A percentile compares a stretch with the other conserved stretches of the same genome.
Conservation (phyloP, 1,140 invertebrate genomes). For the Ctenoplectra terminalis region DNA sequence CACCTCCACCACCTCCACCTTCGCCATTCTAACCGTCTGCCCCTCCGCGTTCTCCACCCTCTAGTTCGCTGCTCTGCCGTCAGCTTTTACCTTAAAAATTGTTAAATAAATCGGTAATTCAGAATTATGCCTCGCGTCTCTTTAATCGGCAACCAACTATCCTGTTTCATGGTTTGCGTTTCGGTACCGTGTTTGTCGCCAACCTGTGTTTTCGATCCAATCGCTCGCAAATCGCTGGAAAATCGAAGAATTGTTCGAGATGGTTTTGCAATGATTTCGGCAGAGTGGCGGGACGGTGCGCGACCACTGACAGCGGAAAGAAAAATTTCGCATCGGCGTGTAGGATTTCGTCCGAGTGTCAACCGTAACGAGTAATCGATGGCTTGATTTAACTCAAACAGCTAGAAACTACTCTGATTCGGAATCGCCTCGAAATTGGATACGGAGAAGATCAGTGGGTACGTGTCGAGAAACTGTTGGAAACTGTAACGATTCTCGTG, state of each 20-base stretch:
- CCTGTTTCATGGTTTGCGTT: background rate
- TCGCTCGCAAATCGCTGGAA: too few species aligned
- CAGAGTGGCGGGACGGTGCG: too few species aligned
- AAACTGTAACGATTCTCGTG: conserved; percentile 26
- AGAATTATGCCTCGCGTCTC: background rate
- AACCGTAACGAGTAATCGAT: conserved; percentile 79
- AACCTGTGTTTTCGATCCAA: background rate
- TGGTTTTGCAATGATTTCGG: too few species aligned
- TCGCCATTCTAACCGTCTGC: too few species aligned
- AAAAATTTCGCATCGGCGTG: conserved; percentile 45
- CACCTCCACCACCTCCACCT: background rate
- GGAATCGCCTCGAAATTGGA: background rate
- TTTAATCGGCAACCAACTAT: conserved; percentile 1
- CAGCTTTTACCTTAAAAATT: background rate
- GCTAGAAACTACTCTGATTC: conserved; percentile 33
- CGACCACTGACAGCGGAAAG: conserved; percentile 46
- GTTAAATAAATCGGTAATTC: conserved; percentile 29
- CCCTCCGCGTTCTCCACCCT: background rate
- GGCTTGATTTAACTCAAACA: conserved; percentile 74
- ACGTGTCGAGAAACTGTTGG: conserved; percentile 21
- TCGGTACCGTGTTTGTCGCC: background rate
- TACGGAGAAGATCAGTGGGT: too few species aligned
- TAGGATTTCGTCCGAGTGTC: conserved; percentile 60
- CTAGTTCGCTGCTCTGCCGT: background rate
- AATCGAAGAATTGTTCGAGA: too few species aligned